These are phyloP conservation scores for Sinocyclocheilus anshuiensis DNA, from an alignment of 2,113 vertebrate genomes.

Conservation along the genomic window DNA sequence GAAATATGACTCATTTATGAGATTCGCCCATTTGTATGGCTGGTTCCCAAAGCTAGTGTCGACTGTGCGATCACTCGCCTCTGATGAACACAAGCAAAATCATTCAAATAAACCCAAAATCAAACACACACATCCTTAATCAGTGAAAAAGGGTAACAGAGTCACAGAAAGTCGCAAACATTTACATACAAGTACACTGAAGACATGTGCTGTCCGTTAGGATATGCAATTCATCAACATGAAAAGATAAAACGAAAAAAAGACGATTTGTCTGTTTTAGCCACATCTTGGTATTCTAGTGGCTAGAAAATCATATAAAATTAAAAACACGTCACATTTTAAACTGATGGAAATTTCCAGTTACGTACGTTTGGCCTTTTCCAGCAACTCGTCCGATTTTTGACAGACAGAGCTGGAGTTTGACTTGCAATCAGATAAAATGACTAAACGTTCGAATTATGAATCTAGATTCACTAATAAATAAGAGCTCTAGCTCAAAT, in stretches of 20 bases:
- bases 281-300: background rate
- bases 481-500: background rate
- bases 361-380: background rate
- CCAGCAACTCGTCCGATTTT: background rate
- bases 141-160: too few relatives aligned
- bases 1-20: background rate
- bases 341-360: background rate
- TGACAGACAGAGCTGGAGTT: background rate
- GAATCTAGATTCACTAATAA: background rate
- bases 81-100: background rate
- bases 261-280: background rate
- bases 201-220: background rate
- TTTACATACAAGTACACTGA: background rate
- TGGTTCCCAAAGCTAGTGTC: background rate
- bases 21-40: background rate
- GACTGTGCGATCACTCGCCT: background rate
- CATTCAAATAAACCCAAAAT: conserved; percentile 6
- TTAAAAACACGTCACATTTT: background rate
- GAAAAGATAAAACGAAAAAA: conserved; percentile 7
- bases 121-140: background rate
- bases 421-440: background rate
- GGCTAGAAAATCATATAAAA: background rate
- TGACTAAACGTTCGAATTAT: background rate
- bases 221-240: background rate
- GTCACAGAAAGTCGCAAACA: too few relatives aligned